These are phyloP conservation scores for Eulemur macaco DNA, from an alignment of 2,113 vertebrate genomes.

Conservation along the genomic window DNA sequence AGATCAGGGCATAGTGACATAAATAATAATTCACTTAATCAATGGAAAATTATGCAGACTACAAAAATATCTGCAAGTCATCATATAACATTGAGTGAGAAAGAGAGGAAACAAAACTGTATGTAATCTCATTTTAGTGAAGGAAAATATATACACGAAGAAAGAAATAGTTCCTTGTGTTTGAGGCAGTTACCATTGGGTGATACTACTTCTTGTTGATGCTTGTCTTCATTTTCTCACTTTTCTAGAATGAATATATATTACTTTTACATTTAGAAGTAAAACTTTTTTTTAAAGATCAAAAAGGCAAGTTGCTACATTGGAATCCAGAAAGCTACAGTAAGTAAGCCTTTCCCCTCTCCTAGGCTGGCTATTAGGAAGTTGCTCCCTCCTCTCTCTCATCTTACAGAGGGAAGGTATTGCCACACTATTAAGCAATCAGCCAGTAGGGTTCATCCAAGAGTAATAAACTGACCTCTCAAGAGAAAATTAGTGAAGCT, in stretches of 20 bases:
- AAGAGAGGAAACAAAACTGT: neutral
- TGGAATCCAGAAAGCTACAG: neutral
- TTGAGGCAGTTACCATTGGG: neutral
- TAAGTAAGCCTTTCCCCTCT: neutral
- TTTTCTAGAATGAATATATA: neutral
- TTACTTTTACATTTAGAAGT: neutral
- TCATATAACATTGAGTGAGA: neutral
- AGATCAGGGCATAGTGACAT: neutral
- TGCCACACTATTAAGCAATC: conserved; percentile 41
- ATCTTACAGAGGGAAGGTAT: conserved; percentile 1
- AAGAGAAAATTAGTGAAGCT: conserved; percentile 64
- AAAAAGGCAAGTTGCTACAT: neutral
- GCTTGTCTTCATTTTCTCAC: neutral
- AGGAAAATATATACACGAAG: neutral
- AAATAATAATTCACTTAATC: neutral
- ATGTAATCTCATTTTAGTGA: neutral
- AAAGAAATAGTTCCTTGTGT: neutral
- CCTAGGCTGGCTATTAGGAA: neutral
- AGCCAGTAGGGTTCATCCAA: conserved; percentile 56
- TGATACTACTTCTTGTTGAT: neutral
- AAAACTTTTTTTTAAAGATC: neutral
- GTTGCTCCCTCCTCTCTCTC: neutral
- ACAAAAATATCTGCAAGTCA: neutral
- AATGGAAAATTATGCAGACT: neutral
- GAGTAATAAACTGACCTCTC: conserved; percentile 61